Conservation (phyloP, 2,888 invertebrate genomes). For the Thalpophila matura region DNA sequence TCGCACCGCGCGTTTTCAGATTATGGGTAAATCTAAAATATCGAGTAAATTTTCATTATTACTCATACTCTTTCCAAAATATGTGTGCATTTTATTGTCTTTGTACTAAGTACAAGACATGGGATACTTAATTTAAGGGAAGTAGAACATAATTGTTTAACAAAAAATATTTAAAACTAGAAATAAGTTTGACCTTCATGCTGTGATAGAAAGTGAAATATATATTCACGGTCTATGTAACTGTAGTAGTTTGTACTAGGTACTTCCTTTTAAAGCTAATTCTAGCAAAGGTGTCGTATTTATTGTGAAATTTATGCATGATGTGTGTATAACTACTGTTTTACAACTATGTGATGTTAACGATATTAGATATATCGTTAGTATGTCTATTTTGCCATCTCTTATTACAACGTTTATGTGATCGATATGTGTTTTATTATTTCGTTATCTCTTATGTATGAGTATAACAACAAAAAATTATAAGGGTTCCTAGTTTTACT, state of each 20-base stretch:
- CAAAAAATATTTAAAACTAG: slow-evolving; percentile 45
- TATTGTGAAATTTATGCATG: slow-evolving; percentile 53
- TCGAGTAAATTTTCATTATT: slow-evolving; percentile 12
- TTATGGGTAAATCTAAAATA: slow-evolving; percentile 22
- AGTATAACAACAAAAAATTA: no score
- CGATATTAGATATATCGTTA: slow-evolving; percentile 50
- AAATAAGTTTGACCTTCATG: slow-evolving; percentile 61
- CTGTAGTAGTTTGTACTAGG: slow-evolving; percentile 57
- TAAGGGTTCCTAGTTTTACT: no score
- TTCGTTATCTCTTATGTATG: neutral
- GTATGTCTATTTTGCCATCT: slow-evolving; percentile 55
- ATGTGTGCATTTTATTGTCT: slow-evolving; percentile 48
- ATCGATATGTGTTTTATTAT: slow-evolving; percentile 36
- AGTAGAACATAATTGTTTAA: slow-evolving; percentile 48
- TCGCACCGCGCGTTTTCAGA: slow-evolving; percentile 22
- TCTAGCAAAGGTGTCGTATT: slow-evolving; percentile 54
- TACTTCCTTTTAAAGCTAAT: slow-evolving; percentile 41
- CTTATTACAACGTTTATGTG: slow-evolving; percentile 55
- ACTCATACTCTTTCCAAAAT: slow-evolving; percentile 27
- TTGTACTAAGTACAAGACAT: slow-evolving; percentile 54
- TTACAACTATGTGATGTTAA: slow-evolving; percentile 51
- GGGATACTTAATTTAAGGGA: slow-evolving; percentile 41
- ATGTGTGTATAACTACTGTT: slow-evolving; percentile 43
- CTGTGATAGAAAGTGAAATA: slow-evolving; percentile 61
- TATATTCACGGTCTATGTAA: slow-evolving; percentile 55